phyloP scores from a whole-genome alignment of 1,140 invertebrate genomes.

The Trichomalopsis sarcophagae region DNA sequence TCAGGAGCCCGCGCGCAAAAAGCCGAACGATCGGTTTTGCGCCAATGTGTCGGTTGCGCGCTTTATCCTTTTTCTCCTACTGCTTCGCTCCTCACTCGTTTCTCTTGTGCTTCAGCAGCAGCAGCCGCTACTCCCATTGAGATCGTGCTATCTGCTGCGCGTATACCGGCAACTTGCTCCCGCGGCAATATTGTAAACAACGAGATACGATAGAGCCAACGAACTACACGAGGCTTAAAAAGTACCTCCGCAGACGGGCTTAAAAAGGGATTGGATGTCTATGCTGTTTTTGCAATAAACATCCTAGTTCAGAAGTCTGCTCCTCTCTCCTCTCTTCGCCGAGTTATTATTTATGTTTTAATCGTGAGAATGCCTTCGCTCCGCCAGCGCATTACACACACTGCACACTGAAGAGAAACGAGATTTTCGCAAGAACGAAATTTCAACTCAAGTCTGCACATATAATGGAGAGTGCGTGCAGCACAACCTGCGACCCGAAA shows the following conservation, averaged over 20 bases:
- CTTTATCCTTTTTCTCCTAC: conserved; percentile 63
- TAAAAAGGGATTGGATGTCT: conserved; percentile 12
- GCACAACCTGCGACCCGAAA: not conserved
- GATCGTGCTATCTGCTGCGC: conserved; percentile 29
- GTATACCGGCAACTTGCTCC: conserved; percentile 23
- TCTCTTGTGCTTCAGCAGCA: not conserved
- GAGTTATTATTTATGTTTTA: conserved; percentile 32
- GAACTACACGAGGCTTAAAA: conserved; percentile 35
- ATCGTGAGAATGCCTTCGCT: conserved; percentile 3
- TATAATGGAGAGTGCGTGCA: not conserved
- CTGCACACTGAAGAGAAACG: not conserved
- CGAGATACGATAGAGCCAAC: conserved; percentile 46
- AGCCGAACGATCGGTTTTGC: conserved; percentile 57
- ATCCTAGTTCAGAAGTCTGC: conserved; percentile 9
- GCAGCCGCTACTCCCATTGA: conserved; percentile 12
- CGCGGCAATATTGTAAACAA: conserved; percentile 54
- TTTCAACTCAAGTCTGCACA: not conserved
- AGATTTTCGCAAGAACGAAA: not conserved
- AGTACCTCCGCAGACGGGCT: not conserved
- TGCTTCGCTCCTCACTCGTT: conserved; percentile 43
- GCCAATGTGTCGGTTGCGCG: conserved; percentile 57
- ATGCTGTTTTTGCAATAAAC: conserved; percentile 29
- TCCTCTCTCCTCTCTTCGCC: not conserved
- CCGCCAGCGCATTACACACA: not conserved
- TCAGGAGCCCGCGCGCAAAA: conserved; percentile 51